Evolutionary conservation across 1,140 invertebrate species (phyloP).

Genomic region (Musca domestica): DNA sequence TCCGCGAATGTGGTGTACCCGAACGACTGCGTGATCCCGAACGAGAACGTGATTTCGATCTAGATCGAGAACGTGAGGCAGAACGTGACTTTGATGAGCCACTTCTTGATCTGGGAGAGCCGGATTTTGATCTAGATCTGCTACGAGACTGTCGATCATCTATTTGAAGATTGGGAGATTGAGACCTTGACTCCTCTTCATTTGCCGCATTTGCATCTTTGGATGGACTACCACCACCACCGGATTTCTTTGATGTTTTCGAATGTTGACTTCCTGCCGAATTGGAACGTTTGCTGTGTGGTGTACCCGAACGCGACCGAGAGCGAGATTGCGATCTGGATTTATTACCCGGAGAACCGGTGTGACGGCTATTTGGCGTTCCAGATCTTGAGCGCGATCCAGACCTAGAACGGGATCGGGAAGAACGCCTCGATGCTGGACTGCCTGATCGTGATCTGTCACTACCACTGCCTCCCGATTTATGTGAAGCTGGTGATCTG

Average conservation of each 20-base stretch:
- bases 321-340: constrained; percentile 25
- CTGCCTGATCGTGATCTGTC: constrained; percentile 35
- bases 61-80: constrained; percentile 36
- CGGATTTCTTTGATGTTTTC: constrained; percentile 10
- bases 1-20: constrained; percentile 31
- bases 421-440: constrained; percentile 21
- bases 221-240: constrained; percentile 27
- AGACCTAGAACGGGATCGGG: constrained; percentile 1
- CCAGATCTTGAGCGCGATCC: constrained; percentile 26
- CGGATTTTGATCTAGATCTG: constrained; percentile 33
- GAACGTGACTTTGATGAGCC: constrained; percentile 53
- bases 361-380: constrained; percentile 27
- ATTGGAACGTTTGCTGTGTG: constrained; percentile 26
- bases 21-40: constrained; percentile 38
- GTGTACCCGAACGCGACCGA: constrained; percentile 27
- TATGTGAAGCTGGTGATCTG: neutral
- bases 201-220: constrained; percentile 21
- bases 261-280: constrained; percentile 26
- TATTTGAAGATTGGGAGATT: constrained; percentile 55
- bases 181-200: constrained; percentile 49
- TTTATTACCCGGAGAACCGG: constrained; percentile 32
- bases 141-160: constrained; percentile 50
- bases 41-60: constrained; percentile 32
- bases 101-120: constrained; percentile 54
- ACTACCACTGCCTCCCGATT: constrained; percentile 33